phyloP scores from a whole-genome alignment of 2,113 vertebrate species.

The Hirundichthys speculiger region DNA sequence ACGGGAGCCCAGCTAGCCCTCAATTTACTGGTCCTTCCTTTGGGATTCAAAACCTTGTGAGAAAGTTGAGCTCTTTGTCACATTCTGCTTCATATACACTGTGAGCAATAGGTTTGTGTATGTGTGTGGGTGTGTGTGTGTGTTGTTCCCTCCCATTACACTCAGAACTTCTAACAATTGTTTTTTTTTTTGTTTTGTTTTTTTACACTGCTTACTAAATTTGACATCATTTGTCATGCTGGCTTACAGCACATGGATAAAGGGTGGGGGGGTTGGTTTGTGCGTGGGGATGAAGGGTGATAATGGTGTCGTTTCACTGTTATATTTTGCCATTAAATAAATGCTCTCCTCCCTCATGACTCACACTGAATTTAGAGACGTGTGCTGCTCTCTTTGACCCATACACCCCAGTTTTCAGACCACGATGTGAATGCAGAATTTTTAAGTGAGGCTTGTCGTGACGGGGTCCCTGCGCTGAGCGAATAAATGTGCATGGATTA shows the following conservation, averaged over 20 bases:
- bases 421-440: background rate
- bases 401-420: slow-evolving; percentile 10
- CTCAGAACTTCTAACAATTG: slow-evolving; percentile 10
- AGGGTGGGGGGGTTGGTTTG: slow-evolving; percentile 3
- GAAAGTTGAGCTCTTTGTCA: slow-evolving; percentile 39
- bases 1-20: slow-evolving; percentile 37
- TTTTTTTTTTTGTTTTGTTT: too few relatives aligned
- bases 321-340: slow-evolving; percentile 54
- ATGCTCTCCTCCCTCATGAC: slow-evolving; percentile 41
- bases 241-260: slow-evolving; percentile 60
- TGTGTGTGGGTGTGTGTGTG: slow-evolving; percentile 14
- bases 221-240: slow-evolving; percentile 74
- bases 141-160: slow-evolving; percentile 20
- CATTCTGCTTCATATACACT: too few relatives aligned
- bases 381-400: slow-evolving; percentile 42
- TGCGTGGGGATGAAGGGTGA: slow-evolving; percentile 12
- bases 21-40: slow-evolving; percentile 40
- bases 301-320: slow-evolving; percentile 43
- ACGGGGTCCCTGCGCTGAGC: background rate
- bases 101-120: background rate
- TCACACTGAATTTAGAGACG: slow-evolving; percentile 20
- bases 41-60: slow-evolving; percentile 45
- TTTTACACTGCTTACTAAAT: slow-evolving; percentile 52
- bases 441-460: slow-evolving; percentile 13
- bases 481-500: slow-evolving; percentile 21